phyloP scores from a whole-genome alignment of 2,888 invertebrate species.

The Lochmaea crataegi region DNA sequence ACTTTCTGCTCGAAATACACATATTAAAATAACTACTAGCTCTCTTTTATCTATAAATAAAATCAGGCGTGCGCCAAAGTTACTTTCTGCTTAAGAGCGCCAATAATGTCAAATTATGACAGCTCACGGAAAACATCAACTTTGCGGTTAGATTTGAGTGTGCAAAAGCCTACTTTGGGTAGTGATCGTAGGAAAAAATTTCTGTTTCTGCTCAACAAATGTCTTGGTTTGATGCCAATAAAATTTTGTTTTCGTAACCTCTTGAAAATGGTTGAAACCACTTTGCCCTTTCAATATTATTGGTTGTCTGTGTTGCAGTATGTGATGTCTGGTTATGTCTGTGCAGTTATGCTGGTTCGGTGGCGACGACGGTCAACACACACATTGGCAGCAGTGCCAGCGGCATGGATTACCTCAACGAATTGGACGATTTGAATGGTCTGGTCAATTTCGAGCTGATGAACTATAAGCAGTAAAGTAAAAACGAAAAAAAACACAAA shows the following conservation, averaged over 20 bases:
- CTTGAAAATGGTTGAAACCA: conserved; percentile 15
- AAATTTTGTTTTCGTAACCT: background rate
- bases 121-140: too few species aligned
- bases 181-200: too few species aligned
- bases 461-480: conserved; percentile 53
- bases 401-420: conserved; percentile 62
- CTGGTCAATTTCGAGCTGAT: conserved; percentile 62
- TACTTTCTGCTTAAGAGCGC: too few species aligned
- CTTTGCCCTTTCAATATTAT: conserved; percentile 40
- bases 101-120: too few species aligned
- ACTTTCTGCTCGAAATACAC: too few species aligned
- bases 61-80: too few species aligned
- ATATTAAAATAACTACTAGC: too few species aligned
- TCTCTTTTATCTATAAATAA: too few species aligned
- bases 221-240: background rate
- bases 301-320: conserved; percentile 66
- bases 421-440: conserved; percentile 61
- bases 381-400: conserved; percentile 50
- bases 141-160: too few species aligned
- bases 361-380: conserved; percentile 59
- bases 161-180: too few species aligned
- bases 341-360: conserved; percentile 65
- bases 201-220: too few species aligned
- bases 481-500: conserved; percentile 8
- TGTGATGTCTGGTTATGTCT: conserved; percentile 66